Conservation (phyloP, 2,888 invertebrate species). For the Calameuta filiformis region DNA sequence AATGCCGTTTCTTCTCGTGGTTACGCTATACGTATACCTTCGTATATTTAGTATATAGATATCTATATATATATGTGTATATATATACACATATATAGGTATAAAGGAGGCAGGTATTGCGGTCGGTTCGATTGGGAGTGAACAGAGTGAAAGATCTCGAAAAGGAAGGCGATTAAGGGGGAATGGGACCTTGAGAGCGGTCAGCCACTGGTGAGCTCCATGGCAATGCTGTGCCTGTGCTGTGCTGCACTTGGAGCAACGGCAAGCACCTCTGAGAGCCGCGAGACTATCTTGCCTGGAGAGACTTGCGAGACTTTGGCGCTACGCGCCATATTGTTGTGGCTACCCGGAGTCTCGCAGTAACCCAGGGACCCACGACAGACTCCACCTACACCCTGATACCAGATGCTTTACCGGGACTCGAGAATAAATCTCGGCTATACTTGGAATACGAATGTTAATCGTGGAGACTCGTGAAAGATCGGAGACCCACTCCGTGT, state of each 20-base stretch:
- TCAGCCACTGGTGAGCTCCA: slow-evolving; percentile 53
- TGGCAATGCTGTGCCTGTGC: slow-evolving; percentile 18
- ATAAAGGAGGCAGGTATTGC: slow-evolving; percentile 27
- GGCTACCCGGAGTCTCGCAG: slow-evolving; percentile 12
- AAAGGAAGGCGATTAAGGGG: slow-evolving; percentile 54
- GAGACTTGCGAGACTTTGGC: too few species aligned
- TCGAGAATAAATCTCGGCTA: too few species aligned
- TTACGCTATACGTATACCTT: slow-evolving; percentile 5
- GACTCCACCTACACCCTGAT: too few species aligned
- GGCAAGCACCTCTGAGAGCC: too few species aligned
- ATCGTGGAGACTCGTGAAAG: too few species aligned
- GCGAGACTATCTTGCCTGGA: too few species aligned
- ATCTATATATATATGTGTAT: slow-evolving; percentile 1
- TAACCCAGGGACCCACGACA: slow-evolving; percentile 5
- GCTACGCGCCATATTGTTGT: slow-evolving; percentile 20
- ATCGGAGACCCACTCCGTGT: too few species aligned
- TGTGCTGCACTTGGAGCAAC: slow-evolving; percentile 3
- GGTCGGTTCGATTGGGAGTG: slow-evolving; percentile 49
- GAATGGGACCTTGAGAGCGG: slow-evolving; percentile 62
- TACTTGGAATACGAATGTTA: too few species aligned
- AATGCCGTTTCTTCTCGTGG: slow-evolving; percentile 35
- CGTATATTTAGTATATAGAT: slow-evolving; percentile 9
- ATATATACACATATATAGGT: slow-evolving; percentile 8
- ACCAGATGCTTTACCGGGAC: too few species aligned
- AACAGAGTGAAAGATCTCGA: slow-evolving; percentile 56